Percentiles rank a stretch among this genome's conserved stretches.
Conservation (phyloP, 2,113 vertebrate species). For the Thymallus thymallus region DNA sequence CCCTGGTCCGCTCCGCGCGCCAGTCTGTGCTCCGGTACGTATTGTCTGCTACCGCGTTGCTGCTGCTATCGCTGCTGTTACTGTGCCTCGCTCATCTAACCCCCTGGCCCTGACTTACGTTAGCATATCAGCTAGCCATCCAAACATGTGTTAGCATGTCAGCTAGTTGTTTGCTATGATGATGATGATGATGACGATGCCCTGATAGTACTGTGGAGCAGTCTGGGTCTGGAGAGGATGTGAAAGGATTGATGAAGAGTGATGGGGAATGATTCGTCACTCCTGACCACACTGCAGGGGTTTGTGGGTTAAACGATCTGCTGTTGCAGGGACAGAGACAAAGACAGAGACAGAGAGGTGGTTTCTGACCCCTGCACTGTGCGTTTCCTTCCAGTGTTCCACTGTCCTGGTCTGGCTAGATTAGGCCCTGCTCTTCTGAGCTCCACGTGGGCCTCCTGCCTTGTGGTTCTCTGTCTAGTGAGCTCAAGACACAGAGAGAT, state of each 20-base stretch:
- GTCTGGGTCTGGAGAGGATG: neutral
- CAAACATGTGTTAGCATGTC: slow-evolving; percentile 17
- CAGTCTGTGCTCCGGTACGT: slow-evolving; percentile 95
- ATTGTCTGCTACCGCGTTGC: slow-evolving; percentile 39
- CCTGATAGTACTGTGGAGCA: slow-evolving; percentile 3
- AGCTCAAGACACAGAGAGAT: neutral
- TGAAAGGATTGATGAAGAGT: slow-evolving; percentile 9
- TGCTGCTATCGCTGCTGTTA: neutral
- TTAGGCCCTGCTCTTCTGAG: slow-evolving; percentile 9
- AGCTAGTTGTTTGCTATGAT: neutral
- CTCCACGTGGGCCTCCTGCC: slow-evolving; percentile 35
- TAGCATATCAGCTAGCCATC: slow-evolving; percentile 32
- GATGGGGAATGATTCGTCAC: neutral
- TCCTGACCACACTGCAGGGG: neutral
- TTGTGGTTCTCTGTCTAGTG: too few relatives aligned
- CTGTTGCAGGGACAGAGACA: neutral
- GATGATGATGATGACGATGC: slow-evolving; percentile 10
- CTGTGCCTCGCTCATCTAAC: slow-evolving; percentile 48
- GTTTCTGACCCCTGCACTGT: too few relatives aligned
- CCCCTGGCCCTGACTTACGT: slow-evolving; percentile 25
- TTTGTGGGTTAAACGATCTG: neutral
- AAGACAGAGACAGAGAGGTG: neutral
- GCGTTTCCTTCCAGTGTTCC: neutral
- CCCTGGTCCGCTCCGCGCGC: slow-evolving; percentile 90
- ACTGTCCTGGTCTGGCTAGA: neutral